These are phyloP conservation scores for Bembecia ichneumoniformis DNA, from an alignment of 2,888 invertebrate species.

Conservation along the genomic window DNA sequence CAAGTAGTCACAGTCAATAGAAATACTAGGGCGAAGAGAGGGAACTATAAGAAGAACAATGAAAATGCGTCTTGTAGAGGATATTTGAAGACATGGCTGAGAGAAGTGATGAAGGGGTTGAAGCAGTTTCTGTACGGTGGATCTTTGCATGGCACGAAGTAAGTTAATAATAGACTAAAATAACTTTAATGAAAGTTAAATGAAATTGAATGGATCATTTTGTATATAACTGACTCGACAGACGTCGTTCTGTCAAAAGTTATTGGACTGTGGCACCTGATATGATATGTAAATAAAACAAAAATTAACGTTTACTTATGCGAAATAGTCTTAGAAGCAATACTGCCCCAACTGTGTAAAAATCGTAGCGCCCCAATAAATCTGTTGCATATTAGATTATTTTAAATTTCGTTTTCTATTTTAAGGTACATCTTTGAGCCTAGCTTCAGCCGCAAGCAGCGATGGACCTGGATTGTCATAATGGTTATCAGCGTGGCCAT, in stretches of 20 bases:
- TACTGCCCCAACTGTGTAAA: too few species aligned
- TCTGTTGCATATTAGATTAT: neutral
- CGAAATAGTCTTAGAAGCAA: too few species aligned
- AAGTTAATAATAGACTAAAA: constrained; percentile 27
- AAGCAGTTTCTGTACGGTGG: constrained; percentile 60
- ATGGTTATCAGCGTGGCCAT: constrained; percentile 48
- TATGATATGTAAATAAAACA: too few species aligned
- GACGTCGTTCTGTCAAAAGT: too few species aligned
- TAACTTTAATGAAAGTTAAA: too few species aligned
- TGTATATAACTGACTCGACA: too few species aligned
- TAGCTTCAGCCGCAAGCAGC: constrained; percentile 46
- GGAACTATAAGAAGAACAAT: constrained; percentile 12
- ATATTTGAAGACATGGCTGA: constrained; percentile 36
- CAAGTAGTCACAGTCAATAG: constrained; percentile 18
- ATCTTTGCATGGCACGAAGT: constrained; percentile 63
- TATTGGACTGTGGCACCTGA: too few species aligned
- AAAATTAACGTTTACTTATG: too few species aligned
- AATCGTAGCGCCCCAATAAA: neutral
- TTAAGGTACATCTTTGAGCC: constrained; percentile 60
- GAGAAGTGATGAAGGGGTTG: constrained; percentile 43
- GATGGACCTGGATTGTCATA: constrained; percentile 49
- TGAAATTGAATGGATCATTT: too few species aligned
- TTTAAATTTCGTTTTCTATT: neutral
- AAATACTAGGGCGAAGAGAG: constrained; percentile 11
- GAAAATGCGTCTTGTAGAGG: constrained; percentile 17